Percentiles rank a stretch among this genome's conserved stretches.
Conservation (phyloP, 2,797 vertebrate species). For the Macrochelys suwanniensis region DNA sequence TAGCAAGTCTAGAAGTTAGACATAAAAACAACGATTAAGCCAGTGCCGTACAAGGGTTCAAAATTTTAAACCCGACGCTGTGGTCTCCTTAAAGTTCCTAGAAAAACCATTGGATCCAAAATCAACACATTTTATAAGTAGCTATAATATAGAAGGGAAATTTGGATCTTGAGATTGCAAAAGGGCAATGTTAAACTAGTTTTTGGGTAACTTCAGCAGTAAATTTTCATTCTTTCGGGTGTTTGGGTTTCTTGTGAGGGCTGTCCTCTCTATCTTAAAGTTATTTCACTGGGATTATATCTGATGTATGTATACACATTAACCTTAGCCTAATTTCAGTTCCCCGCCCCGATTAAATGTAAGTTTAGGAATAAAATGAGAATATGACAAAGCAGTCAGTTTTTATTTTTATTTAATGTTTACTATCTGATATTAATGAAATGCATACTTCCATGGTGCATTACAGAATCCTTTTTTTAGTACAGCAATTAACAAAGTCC, state of each 20-base stretch:
- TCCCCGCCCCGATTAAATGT: too few relatives aligned
- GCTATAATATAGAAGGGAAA: not conserved
- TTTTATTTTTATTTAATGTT: constrained; percentile 41
- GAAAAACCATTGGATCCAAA: not conserved
- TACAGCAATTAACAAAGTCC: not conserved
- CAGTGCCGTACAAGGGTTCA: not conserved
- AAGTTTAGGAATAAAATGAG: not conserved
- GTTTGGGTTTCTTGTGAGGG: not conserved
- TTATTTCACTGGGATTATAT: not conserved
- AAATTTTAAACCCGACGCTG: not conserved
- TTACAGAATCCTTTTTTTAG: constrained; percentile 5
- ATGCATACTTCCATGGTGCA: not conserved
- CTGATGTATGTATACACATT: not conserved
- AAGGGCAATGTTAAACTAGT: not conserved
- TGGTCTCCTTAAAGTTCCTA: not conserved
- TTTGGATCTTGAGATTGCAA: not conserved
- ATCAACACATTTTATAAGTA: not conserved
- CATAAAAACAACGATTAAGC: not conserved
- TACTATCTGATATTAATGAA: not conserved
- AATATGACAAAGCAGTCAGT: not conserved
- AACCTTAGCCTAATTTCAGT: not conserved
- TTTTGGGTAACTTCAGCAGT: not conserved
- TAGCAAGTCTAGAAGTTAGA: not conserved
- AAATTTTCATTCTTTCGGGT: not conserved
- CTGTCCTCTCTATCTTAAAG: not conserved